Base-by-base conservation (phyloP, 2,113 vertebrate genomes). In the Murina feae region DNA sequence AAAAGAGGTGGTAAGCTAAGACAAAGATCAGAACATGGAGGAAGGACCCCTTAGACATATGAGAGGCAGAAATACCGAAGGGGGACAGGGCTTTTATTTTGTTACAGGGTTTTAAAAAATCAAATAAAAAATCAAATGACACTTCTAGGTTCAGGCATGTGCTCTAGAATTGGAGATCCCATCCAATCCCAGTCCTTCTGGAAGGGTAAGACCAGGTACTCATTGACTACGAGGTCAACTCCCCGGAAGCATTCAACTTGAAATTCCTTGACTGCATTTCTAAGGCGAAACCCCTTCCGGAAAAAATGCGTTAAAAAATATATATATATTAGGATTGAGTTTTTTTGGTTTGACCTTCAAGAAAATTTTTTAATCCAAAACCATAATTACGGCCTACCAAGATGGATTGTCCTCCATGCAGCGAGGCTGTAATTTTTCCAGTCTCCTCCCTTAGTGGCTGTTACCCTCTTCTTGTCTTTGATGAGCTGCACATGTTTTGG, bases 401-500 rank as follows among this genome's bases (percentile, higher is more conserved):
- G 96, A 97, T 95, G 60, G 49, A 96, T 92, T 1, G 86, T 97
- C 81, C 92, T 95, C 69, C 86, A 35, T 92, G 13, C 18, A 63
- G 60, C 0, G 28, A 89, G 85, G 85, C 66, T 97, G 97, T 97
- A 66, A 96, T 95, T 97, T 94, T 97, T 98, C 97, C 96, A 97
- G 93, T 96, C 86, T 65, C 75, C 86, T 93, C 58, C 86, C 74
- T 90, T 90, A 8, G 35, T 94, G 97, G 97, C 96, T 93, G 91
- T 94, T 96, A 72, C 82, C 92, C 49, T 66, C 91, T 95, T 92
- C 90, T 96, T 39, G 35, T 98, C 96, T 97, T 79, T 98, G 98
- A 98, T 97, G 98, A 98, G 69, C 94, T 97, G 96, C 97, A 98
- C 97, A 98, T 97, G 97, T 80, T 96, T 95, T 95, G 68, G 93